phyloP scores from a whole-genome alignment of 2,113 vertebrate genomes.

The Acrocephalus arundinaceus region DNA sequence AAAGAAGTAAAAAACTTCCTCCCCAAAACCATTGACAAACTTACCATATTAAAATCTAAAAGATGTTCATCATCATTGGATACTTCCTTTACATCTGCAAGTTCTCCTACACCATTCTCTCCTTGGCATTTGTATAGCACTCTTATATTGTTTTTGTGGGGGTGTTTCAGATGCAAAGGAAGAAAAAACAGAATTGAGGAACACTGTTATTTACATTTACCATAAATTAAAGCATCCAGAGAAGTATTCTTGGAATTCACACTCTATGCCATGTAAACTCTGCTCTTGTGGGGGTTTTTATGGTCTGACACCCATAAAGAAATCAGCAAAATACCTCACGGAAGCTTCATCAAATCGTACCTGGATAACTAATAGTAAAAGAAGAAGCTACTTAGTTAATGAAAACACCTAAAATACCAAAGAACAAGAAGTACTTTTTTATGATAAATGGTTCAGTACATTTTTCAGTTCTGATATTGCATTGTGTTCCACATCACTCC shows the following conservation, averaged over 20 bases:
- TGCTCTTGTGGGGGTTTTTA: background rate
- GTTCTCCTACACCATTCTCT: constrained; percentile 77
- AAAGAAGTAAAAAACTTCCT: background rate
- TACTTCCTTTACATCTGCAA: constrained; percentile 74
- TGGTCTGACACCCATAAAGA: background rate
- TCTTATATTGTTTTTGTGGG: constrained; percentile 71
- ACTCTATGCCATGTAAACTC: background rate
- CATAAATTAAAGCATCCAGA: background rate
- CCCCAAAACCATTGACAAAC: constrained; percentile 45
- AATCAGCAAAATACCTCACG: background rate
- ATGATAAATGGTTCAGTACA: background rate
- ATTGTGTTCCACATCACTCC: background rate
- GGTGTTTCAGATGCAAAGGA: constrained; percentile 23
- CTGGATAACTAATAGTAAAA: background rate
- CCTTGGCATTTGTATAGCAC: constrained; percentile 75
- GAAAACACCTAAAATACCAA: background rate
- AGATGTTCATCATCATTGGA: constrained; percentile 75
- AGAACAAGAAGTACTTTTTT: background rate
- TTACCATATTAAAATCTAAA: constrained; percentile 85
- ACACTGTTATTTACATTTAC: constrained; percentile 31
- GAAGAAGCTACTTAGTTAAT: background rate
- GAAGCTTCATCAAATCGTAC: background rate
- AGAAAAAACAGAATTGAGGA: constrained; percentile 58
- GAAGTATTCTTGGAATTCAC: background rate
- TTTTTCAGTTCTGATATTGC: background rate